These are phyloP conservation scores for Balaenoptera acutorostrata DNA, from an alignment of 2,113 vertebrate genomes.

Conservation along the genomic window DNA sequence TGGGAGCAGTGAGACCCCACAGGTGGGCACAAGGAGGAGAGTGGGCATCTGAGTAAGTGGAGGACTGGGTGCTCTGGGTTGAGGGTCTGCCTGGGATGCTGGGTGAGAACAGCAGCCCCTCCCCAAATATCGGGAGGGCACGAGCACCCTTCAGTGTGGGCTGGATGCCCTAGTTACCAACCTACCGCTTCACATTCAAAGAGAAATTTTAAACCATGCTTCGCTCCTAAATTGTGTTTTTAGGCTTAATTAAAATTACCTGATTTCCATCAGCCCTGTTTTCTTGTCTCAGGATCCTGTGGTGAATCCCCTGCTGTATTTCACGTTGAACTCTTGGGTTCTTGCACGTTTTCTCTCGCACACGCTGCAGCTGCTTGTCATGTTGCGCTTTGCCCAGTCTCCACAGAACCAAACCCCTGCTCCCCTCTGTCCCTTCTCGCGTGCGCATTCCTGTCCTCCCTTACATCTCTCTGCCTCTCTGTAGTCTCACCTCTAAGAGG, in stretches of 20 bases:
- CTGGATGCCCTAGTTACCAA: background rate
- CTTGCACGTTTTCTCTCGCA: too few species aligned
- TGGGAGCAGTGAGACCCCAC: background rate
- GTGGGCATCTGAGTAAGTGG: background rate
- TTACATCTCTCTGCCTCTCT: too few species aligned
- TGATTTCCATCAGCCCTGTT: too few species aligned
- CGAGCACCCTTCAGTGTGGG: background rate
- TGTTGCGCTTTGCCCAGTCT: too few species aligned
- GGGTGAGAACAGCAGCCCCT: background rate
- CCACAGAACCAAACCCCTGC: too few species aligned
- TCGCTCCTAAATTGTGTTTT: background rate
- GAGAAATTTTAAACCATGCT: background rate
- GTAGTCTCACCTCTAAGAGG: too few species aligned
- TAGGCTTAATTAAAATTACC: background rate
- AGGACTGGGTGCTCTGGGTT: background rate
- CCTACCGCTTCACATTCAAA: background rate
- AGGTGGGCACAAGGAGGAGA: background rate
- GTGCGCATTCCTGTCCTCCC: too few species aligned
- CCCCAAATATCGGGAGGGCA: background rate
- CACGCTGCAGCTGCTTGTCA: too few species aligned
- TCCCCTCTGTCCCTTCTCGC: too few species aligned
- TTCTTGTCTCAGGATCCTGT: too few species aligned
- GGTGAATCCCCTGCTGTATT: too few species aligned
- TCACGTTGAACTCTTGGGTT: too few species aligned
- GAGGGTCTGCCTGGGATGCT: background rate